Evolutionary conservation across 2,797 vertebrate species (phyloP), one percentile per base, ranked within the genome.

Genomic region (Acrocephalus scirpaceus): DNA sequence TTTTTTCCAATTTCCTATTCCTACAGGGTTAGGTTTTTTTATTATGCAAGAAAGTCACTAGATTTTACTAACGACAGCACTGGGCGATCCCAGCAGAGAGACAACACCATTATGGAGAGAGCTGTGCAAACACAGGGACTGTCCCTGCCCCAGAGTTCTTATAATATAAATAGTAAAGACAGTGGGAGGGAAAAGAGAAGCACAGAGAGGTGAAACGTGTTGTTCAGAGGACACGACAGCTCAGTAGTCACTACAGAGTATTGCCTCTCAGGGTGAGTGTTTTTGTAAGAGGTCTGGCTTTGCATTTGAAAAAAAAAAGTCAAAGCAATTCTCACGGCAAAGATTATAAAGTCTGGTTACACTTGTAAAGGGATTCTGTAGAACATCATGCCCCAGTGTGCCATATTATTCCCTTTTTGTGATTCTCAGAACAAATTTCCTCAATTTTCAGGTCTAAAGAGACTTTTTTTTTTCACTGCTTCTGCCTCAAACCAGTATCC

Each of bases 101-200:
- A 54, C 62, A 88, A 6, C 60, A 86, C 64, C 71, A 74, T 87
- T 94, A 86, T 8, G 9, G 80, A 80, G 64, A 64, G 60, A 76
- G 90, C 74, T 92, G 5, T 79, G 83, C 92, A 95, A 95, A 95
- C 94, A 95, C 48, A 69, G 77, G 85, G 67, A 81, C 74, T 4
- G 4, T 85, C 74, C 32, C 64, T 93, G 73, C 92, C 87, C 61
- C 89, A 62, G 67, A 85, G 92, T 83, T 90, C 82, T 78, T 94
- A 61, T 36, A 91, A 80, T 57, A 91, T 88, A 96, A 94, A 96
- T 90, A 96, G 36, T 79, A 77, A 94, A 87, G 93, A 61, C 88
- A 77, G 74, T 72, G 57, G 82, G 83, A 88, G 65, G 80, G 86
- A 82, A 81, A 92, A 93, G 51, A 93, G 85, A 79, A 86, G 83